Evolutionary conservation across 2,888 invertebrate species (phyloP), one percentile per base, ranked within the genome.

Genomic region (Drosophila nigricruria): DNA sequence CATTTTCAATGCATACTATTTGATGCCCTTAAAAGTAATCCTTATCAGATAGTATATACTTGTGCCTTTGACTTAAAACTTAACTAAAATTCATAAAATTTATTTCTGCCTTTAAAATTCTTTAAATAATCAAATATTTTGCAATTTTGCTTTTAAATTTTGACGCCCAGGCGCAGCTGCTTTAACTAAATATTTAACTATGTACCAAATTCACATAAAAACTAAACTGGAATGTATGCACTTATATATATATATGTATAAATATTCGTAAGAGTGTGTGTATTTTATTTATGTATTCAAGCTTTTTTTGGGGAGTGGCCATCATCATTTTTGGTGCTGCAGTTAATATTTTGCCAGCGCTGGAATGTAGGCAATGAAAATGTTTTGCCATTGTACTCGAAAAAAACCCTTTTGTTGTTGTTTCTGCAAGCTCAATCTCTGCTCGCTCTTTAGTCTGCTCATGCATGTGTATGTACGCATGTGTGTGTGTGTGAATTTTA

Each of bases 281-380:
- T 57, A 14, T 34, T 14, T 38, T 18, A 38, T 47, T 9, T 65
- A 20, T 18, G 34, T 66, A 54, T 30, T 14, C 12, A n/a, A 34
- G 34, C 58, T 25, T 67, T 36, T 45, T 25, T 67, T 36, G 25
- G 77, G 77, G 79, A 78, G 77, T 75, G 66, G 50, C 77, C 69
- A 27, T 45, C 16, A 43, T 36, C 1, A 10, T 18, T 25, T 18
- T 18, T 25, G 12, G 27, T 52, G 18, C 34, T 65, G 58, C 34
- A 64, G 66, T 77, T 75, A 32, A 71, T 64, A 59, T 73, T 73
- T 79, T 57, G 52, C 54, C 58, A 56, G 63, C 76, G 66, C 86
- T 74, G 32, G 74, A 88, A 88, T 67, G 86, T 88, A 84, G 88
- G 86, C 84, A 84, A 85, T 85, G 73, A 73, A 83, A 83, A 49